phyloP scores from a whole-genome alignment of 2,797 vertebrate species.

The Pogoniulus pusillus region DNA sequence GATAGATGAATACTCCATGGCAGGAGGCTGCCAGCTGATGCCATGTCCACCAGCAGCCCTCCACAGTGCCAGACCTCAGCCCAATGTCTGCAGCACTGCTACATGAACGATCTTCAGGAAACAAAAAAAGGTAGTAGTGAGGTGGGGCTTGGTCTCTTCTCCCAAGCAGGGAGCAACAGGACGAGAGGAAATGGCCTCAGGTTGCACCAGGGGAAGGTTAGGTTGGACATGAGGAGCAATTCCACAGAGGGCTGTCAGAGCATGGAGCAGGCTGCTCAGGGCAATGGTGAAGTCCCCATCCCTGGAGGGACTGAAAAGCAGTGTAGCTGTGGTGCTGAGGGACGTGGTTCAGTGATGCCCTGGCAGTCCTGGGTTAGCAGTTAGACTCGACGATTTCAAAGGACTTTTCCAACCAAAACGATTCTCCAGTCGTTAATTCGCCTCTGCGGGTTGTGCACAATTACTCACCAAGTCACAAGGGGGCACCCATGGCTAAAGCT shows the following conservation, averaged over 20 bases:
- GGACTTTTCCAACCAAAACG: not conserved
- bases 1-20: not conserved
- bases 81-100: not conserved
- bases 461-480: conserved; percentile 37
- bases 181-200: too few species aligned
- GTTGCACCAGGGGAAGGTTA: too few species aligned
- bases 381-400: not conserved
- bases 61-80: not conserved
- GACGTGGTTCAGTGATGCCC: not conserved
- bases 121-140: too few species aligned
- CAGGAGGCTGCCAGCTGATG: not conserved
- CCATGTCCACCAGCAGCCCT: not conserved
- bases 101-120: not conserved
- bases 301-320: too few species aligned
- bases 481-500: conserved; percentile 61
- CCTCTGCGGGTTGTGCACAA: not conserved
- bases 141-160: not conserved
- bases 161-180: too few species aligned
- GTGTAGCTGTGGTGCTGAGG: not conserved
- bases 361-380: not conserved
- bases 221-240: too few species aligned
- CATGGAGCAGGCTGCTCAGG: too few species aligned
- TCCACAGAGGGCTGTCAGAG: too few species aligned
- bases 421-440: not conserved
- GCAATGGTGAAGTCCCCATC: too few species aligned